Evolutionary conservation across 2,888 invertebrate species (phyloP), one percentile per base, ranked within the genome.

Genomic region (Lymantria monacha): DNA sequence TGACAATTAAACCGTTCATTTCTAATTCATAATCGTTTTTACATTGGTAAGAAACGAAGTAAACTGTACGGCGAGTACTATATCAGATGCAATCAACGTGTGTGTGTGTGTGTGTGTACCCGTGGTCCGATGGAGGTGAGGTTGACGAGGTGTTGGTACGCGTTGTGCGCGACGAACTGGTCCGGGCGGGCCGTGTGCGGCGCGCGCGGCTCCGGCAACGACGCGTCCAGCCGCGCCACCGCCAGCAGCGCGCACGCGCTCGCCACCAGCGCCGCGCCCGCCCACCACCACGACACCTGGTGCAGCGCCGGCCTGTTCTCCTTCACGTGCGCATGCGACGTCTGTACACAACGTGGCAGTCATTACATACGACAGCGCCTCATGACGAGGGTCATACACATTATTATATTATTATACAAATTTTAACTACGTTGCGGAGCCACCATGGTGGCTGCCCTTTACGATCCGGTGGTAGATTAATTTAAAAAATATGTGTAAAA

Each of bases 91-190:
- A n/a, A n/a, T n/a, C n/a, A n/a, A n/a, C n/a, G n/a, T n/a, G n/a
- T n/a, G n/a, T n/a, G n/a, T 22, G 22, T 22, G 22, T 5, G 3
- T 3, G 22, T 22, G 14, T 59, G 42, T 36, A 90, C 93, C 74
- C 94, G 75, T 0, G 94, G 93, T 0, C 94, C 94, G 49, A 94
- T 89, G 42, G 88, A 79, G 11, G 94, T 94, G 60, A 94, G 83
- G 69, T 93, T 93, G 61, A 92, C 90, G 54, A 96, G 89, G 74
- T 94, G 93, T 38, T 92, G 90, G 76, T 94, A 92, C 1, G 96
- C 95, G 22, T 93, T 81, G 74, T 94, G 93, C 0, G 94, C 95
- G 22, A 63, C 74, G 75, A 88, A 88, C 30, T 51, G 56, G 40
- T 72, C 54, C 72, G 66, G 57, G 33, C 53, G 42, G 47, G 74